Evolutionary conservation across 2,888 invertebrate genomes (phyloP), one percentile per base, ranked within the genome.

Genomic region (Pterostichus madidus): DNA sequence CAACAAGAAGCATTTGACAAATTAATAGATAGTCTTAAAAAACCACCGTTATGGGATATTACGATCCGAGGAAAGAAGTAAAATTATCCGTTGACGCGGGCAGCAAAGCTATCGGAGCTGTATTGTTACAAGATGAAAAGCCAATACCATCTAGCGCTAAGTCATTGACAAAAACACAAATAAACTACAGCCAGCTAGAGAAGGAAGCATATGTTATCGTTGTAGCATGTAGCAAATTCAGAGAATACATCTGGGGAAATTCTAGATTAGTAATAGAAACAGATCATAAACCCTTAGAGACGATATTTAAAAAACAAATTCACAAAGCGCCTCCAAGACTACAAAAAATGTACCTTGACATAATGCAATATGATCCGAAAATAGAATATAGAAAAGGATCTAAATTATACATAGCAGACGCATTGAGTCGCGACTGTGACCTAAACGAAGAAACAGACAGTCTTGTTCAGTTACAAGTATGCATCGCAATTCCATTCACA

Each of bases 121-220:
- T 64, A 5, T 11, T 15, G 52, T 10, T 64, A 64, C n/a, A n/a
- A n/a, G n/a, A n/a, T n/a, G n/a, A n/a, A n/a, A n/a, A n/a, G n/a
- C n/a, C n/a, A n/a, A n/a, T n/a, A n/a, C n/a, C n/a, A n/a, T n/a
- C n/a, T n/a, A n/a, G n/a, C n/a, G n/a, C n/a, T n/a, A n/a, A n/a
- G n/a, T n/a, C n/a, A n/a, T n/a, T n/a, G n/a, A 64, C 24, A 5
- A 5, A n/a, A 17, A 15, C 17, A 31, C 24, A 64, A 64, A 17
- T 73, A 31, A 85, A 79, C 7, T 87, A 86, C 81, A 84, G 86
- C n/a, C 86, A 86, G 82, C 86, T 87, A 8, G 87, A 87, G 73
- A 87, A 87, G 83, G 87, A 87, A 76, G 76, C 85, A 6, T 75
- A 87, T 17, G 86, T 86, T 0, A 86, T 87, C 39, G 84, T 81